Conservation (phyloP, 1,140 invertebrate species). For the Eumaeus atala region DNA sequence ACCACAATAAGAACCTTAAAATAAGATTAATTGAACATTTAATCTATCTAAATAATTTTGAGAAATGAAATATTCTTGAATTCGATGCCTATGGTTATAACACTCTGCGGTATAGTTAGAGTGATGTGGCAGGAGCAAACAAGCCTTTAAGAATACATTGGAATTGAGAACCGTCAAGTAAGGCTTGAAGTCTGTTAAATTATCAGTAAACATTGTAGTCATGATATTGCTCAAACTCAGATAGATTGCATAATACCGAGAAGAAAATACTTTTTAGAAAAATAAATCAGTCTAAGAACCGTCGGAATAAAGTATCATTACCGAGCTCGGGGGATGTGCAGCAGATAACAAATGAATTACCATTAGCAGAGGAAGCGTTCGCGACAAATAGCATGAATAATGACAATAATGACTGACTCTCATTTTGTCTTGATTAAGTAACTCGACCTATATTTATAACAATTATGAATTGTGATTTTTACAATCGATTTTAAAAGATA, state of each 20-base stretch:
- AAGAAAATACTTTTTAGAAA: neutral
- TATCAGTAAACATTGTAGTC: too few relatives aligned
- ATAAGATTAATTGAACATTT: too few relatives aligned
- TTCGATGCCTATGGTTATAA: too few relatives aligned
- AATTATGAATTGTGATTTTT: neutral
- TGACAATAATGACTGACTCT: conserved; percentile 20
- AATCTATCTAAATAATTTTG: too few relatives aligned
- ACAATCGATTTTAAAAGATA: neutral
- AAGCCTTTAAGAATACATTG: too few relatives aligned
- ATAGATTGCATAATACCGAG: neutral
- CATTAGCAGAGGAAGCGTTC: conserved; percentile 27
- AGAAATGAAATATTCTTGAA: too few relatives aligned
- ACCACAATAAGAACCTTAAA: too few relatives aligned
- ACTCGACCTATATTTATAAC: neutral
- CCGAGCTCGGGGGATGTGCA: conserved; percentile 3
- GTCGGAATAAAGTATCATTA: conserved; percentile 11
- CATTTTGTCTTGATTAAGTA: conserved; percentile 11
- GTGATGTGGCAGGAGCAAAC: too few relatives aligned
- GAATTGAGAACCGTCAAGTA: too few relatives aligned
- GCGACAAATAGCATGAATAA: conserved; percentile 39
- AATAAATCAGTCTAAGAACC: conserved; percentile 3
- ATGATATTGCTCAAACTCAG: neutral
- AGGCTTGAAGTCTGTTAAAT: too few relatives aligned
- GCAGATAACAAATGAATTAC: conserved; percentile 27
- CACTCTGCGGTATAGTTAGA: too few relatives aligned